Evolutionary conservation across 2,888 invertebrate species (phyloP).

Genomic region (Heliconius hortense): DNA sequence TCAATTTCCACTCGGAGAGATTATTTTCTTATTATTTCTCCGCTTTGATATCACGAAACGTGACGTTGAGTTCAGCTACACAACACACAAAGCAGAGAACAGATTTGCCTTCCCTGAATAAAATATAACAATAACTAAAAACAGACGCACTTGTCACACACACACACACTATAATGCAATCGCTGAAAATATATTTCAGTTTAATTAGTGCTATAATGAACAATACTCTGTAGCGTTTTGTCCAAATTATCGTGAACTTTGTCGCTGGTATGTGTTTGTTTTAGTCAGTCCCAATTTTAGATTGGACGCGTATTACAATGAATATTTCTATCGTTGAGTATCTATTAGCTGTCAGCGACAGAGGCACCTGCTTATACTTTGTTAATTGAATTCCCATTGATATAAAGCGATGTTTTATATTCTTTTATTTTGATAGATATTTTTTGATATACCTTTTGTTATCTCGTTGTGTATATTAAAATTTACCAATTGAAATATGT

Average conservation of each 20-base stretch:
- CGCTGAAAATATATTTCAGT: slow-evolving; percentile 25
- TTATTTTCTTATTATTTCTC: not conserved
- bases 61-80: not conserved
- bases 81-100: not conserved
- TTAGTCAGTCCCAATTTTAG: slow-evolving; percentile 18
- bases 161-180: not conserved
- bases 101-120: not conserved
- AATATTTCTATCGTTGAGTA: slow-evolving; percentile 49
- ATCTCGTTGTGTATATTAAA: not conserved
- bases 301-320: slow-evolving; percentile 43
- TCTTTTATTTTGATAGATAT: slow-evolving; percentile 46
- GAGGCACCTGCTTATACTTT: slow-evolving; percentile 56
- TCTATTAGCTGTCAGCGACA: slow-evolving; percentile 58
- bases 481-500: not conserved
- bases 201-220: slow-evolving; percentile 34
- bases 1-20: too few species aligned
- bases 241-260: slow-evolving; percentile 27
- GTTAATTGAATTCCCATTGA: slow-evolving; percentile 65
- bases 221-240: slow-evolving; percentile 26
- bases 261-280: slow-evolving; percentile 6
- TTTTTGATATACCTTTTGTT: slow-evolving; percentile 6
- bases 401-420: slow-evolving; percentile 53
- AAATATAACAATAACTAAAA: not conserved
- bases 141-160: not conserved
- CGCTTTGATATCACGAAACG: not conserved